Conservation (phyloP, 1,140 invertebrate species). For the Sipha flava region DNA sequence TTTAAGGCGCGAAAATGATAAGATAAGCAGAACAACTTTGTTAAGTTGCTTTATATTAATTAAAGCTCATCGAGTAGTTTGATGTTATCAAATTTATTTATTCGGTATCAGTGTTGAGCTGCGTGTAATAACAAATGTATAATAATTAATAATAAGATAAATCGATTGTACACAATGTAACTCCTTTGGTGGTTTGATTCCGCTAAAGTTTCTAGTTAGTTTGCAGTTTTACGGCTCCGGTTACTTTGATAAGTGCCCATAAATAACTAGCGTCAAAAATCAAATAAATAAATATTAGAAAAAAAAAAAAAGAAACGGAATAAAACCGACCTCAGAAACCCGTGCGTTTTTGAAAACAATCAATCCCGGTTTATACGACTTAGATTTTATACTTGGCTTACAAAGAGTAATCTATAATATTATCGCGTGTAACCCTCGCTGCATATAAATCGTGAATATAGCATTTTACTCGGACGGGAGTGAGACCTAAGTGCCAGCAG, state of each 20-base stretch:
- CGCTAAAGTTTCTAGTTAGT: not conserved
- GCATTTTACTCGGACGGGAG: not conserved
- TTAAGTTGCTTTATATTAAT: not conserved
- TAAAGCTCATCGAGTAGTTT: not conserved
- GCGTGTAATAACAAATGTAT: not conserved
- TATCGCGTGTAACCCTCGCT: not conserved
- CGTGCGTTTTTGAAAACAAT: not conserved
- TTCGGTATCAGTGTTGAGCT: not conserved
- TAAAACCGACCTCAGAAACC: not conserved
- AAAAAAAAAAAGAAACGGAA: not conserved
- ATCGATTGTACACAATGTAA: not conserved
- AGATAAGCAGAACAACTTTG: not conserved
- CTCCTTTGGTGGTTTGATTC: not conserved
- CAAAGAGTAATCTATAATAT: not conserved
- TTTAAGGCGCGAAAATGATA: not conserved
- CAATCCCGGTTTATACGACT: not conserved
- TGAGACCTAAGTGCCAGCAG: not conserved
- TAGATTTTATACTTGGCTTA: not conserved
- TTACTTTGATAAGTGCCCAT: not conserved
- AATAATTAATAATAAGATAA: not conserved
- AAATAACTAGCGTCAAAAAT: not conserved
- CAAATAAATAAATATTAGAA: not conserved
- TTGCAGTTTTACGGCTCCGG: not conserved
- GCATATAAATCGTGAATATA: not conserved
- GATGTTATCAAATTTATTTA: not conserved